Evolutionary conservation across 2,888 invertebrate species (phyloP).

Genomic region (Xanthia togata): DNA sequence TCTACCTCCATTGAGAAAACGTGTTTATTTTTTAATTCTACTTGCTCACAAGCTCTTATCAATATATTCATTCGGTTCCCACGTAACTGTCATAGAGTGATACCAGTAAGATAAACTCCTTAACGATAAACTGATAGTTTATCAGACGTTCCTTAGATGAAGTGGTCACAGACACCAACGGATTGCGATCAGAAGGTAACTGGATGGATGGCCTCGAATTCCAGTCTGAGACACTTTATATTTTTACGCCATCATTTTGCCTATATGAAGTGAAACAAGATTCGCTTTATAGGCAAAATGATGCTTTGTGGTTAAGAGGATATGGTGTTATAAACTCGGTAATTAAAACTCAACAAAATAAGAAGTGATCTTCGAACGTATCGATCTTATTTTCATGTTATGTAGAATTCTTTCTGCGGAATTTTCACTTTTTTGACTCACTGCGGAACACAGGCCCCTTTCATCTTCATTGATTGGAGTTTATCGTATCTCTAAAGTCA

Average conservation of each 20-base stretch:
- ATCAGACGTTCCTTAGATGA: constrained; percentile 58
- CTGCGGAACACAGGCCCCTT: too few relatives aligned
- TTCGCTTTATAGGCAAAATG: background rate
- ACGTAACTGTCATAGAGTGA: constrained; percentile 41
- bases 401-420: background rate
- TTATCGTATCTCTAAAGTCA: background rate
- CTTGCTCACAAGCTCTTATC: constrained; percentile 24
- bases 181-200: constrained; percentile 26
- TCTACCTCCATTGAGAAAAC: background rate
- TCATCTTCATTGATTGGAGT: background rate
- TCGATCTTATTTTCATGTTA: background rate
- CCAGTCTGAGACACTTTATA: constrained; percentile 21
- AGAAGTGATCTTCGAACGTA: background rate
- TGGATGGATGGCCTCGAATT: constrained; percentile 53
- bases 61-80: constrained; percentile 40
- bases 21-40: background rate
- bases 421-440: background rate
- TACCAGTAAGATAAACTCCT: constrained; percentile 37
- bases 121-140: constrained; percentile 41
- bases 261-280: too few relatives aligned
- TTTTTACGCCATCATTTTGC: background rate
- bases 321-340: background rate
- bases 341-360: background rate
- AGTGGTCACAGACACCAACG: constrained; percentile 41
- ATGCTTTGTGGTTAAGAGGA: background rate